Evolutionary conservation across 2,888 invertebrate genomes (phyloP), one percentile per base, ranked within the genome.

Genomic region (Herminia tarsipennalis): DNA sequence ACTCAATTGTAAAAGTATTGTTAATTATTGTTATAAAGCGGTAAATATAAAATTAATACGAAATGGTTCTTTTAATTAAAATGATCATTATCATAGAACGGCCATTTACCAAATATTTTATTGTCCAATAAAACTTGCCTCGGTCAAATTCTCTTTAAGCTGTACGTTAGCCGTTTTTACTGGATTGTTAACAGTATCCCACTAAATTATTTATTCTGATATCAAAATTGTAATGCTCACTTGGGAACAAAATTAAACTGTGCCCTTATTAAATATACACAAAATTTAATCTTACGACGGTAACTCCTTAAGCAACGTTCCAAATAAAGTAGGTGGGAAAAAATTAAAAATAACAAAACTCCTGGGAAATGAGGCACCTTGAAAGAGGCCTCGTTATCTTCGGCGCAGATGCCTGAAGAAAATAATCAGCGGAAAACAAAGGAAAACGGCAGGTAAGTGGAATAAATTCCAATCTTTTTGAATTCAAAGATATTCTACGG

Each of bases 311-410:
- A 48, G 44, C 48, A 44, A 38, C 41, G 40, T 56, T 61, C 41
- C 47, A 61, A 70, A 70, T 57, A 61, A 69, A 71, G 62, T 71
- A 63, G 54, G 50, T 42, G 56, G 64, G 56, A 62, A 70, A 59
- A 79, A 82, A 78, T 78, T 79, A 81, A 82, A 82, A 82, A 79
- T 73, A 80, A 79, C 70, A 76, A 77, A 77, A 67, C 76, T 70
- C 69, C 69, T 70, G 76, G 81, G 78, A 83, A 83, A 81, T 82
- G 79, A 81, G 78, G 75, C 76, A 70, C 70, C 74, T 76, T 68
- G 63, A 73, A 76, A 81, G 74, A 73, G 66, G 52, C 68, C 81
- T 83, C 83, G 78, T 83, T 82, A 83, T 81, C 80, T 81, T 80
- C 76, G 73, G 71, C 69, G 66, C 56, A 50, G 60, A 66, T 60